phyloP scores from a whole-genome alignment of 2,888 invertebrate genomes.

The Emmelina monodactyla region DNA sequence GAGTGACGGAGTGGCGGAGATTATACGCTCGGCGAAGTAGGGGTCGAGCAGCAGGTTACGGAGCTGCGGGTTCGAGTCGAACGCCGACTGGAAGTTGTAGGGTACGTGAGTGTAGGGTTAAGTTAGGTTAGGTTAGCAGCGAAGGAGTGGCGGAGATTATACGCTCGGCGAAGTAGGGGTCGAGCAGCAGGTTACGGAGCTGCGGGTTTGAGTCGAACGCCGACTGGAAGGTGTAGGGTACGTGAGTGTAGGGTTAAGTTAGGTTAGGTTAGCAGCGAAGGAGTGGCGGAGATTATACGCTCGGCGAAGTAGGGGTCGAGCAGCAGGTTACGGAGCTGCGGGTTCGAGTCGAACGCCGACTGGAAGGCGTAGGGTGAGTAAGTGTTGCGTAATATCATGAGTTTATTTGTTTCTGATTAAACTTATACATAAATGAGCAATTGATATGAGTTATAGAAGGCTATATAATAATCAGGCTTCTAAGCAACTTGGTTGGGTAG shows the following conservation, averaged over 20 bases:
- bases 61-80: constrained; percentile 85
- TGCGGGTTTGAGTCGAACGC: constrained; percentile 91
- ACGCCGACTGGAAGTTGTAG: constrained; percentile 77
- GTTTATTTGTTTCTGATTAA: too few relatives aligned
- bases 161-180: constrained; percentile 90
- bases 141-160: constrained; percentile 82
- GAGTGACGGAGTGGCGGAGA: constrained; percentile 83
- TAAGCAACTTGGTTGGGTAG: too few relatives aligned
- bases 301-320: constrained; percentile 92
- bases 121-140: constrained; percentile 84
- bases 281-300: constrained; percentile 82
- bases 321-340: constrained; percentile 84
- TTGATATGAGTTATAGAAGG: too few relatives aligned
- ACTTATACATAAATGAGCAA: too few relatives aligned
- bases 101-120: too few relatives aligned
- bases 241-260: too few relatives aligned
- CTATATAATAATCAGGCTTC: too few relatives aligned
- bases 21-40: constrained; percentile 89
- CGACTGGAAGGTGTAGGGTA: too few relatives aligned
- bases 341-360: constrained; percentile 90
- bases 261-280: constrained; percentile 84
- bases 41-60: constrained; percentile 90
- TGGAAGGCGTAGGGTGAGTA: too few relatives aligned
- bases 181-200: constrained; percentile 86
- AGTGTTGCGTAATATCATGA: too few relatives aligned